Evolutionary conservation across 1,140 invertebrate species (phyloP), one percentile per base, ranked within the genome.

Genomic region (Harpegnathos saltator): DNA sequence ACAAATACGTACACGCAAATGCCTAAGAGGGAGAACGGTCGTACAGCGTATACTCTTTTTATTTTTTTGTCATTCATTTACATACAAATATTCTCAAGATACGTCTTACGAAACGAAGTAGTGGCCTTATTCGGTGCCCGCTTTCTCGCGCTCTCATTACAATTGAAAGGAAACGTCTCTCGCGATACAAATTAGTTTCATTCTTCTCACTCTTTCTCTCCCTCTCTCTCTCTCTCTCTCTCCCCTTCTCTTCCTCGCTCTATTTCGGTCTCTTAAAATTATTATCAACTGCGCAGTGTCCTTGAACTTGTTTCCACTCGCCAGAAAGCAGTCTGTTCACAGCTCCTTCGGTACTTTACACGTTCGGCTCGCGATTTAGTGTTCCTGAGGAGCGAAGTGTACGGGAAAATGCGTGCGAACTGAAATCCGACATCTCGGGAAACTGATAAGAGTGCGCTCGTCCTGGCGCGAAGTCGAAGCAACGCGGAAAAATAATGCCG

Each of bases 31-130:
- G 19, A 73, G 68, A 24, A 26, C 0, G 3, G 29, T 11, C 22
- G 68, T 89, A 81, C 89, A 89, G 91, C 91, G 90, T 91, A 78
- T 78, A 78, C 52, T 68, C 63, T 78, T 90, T 92, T 92, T 92
- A 91, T 93, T 91, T 80, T 85, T 90, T 93, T 90, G 89, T 93
- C 90, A 91, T 89, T 93, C 91, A 93, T 93, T 92, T 93, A 93
- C 93, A 93, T 93, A 93, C 89, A 93, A 93, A 93, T 93, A 93
- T 91, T 91, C 87, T 90, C 90, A 91, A 91, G 89, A 91, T 91
- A 89, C 90, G 88, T 87, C 88, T 91, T 91, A 89, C 89, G 86
- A 92, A 92, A 90, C 84, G 59, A 88, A 86, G 71, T 89, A 88
- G 85, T 90, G 83, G 84, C 78, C 83, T 71, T 81, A 61, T 69